Percentiles rank a stretch among this genome's conserved stretches.
These are phyloP conservation scores for Drosophila aldrichi DNA, from an alignment of 2,888 invertebrate genomes.

Conservation along the genomic window DNA sequence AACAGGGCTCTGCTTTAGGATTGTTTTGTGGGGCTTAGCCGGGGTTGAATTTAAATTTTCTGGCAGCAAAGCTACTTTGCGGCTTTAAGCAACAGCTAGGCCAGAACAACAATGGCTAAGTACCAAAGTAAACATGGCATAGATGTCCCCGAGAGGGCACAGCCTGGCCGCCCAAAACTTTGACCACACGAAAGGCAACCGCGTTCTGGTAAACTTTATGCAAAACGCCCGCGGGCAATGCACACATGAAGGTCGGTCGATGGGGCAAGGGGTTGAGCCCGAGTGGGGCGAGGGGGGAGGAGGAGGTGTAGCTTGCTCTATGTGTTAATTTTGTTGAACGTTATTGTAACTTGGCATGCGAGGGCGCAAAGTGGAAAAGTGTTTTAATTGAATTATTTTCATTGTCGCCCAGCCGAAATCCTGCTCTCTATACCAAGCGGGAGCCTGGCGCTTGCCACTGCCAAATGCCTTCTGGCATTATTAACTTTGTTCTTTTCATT, in stretches of 20 bases:
- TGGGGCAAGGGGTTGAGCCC: not conserved
- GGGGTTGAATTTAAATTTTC: slow-evolving; percentile 72
- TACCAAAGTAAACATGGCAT: slow-evolving; percentile 80
- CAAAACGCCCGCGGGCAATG: slow-evolving; percentile 69
- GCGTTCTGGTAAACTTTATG: slow-evolving; percentile 61
- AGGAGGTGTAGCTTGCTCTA: slow-evolving; percentile 25
- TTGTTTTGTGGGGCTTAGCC: slow-evolving; percentile 45
- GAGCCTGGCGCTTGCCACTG: slow-evolving; percentile 21
- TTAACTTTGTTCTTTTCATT: slow-evolving; percentile 69
- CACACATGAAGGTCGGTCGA: slow-evolving; percentile 28
- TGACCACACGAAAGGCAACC: slow-evolving; percentile 71
- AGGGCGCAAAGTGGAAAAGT: slow-evolving; percentile 79
- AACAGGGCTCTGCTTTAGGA: slow-evolving; percentile 11
- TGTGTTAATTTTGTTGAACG: slow-evolving; percentile 80
- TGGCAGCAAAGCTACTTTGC: slow-evolving; percentile 80
- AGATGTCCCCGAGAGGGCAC: slow-evolving; percentile 62
- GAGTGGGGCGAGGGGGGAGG: not conserved
- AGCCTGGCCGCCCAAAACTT: slow-evolving; percentile 47
- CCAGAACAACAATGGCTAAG: slow-evolving; percentile 64
- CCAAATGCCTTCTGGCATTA: slow-evolving; percentile 52
- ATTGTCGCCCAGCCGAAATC: slow-evolving; percentile 70
- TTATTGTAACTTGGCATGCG: slow-evolving; percentile 84
- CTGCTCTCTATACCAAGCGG: slow-evolving; percentile 12
- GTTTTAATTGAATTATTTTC: slow-evolving; percentile 85
- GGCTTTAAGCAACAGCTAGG: slow-evolving; percentile 74